A percentile compares a stretch with the other conserved stretches of the same genome.
phyloP scores from a whole-genome alignment of 2,797 vertebrate species.

The Intellagama lesueurii region DNA sequence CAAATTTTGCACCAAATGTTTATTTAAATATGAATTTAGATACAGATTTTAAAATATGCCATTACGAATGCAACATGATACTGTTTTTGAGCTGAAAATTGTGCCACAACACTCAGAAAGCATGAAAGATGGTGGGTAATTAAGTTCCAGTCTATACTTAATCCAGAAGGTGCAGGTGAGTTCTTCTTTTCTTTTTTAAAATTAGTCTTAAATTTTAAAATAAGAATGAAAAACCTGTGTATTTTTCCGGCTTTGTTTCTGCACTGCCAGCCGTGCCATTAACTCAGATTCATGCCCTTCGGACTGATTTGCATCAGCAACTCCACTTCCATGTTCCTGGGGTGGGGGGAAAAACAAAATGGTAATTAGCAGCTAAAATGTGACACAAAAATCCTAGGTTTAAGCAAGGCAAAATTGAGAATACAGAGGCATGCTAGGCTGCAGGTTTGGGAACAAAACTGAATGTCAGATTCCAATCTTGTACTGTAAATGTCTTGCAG shows the following conservation, averaged over 20 bases:
- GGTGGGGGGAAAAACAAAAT: not conserved
- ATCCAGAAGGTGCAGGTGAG: not conserved
- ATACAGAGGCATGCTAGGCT: not conserved
- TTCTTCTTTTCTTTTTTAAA: not conserved
- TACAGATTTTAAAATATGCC: not conserved
- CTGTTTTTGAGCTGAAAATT: not conserved
- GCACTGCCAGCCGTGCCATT: constrained; percentile 86
- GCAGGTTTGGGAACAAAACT: not conserved
- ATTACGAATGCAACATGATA: not conserved
- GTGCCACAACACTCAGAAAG: not conserved
- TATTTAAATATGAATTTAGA: not conserved
- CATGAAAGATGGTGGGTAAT: not conserved
- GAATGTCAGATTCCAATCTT: not conserved
- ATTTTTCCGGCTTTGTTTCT: constrained; percentile 83
- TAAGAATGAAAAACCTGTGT: constrained; percentile 85
- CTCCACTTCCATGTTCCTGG: constrained; percentile 91
- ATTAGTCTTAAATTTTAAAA: not conserved
- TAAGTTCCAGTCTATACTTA: not conserved
- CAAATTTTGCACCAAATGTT: not conserved
- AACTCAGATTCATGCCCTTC: constrained; percentile 92
- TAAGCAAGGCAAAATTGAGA: not conserved
- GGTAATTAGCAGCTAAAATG: not conserved
- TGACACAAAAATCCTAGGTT: constrained; percentile 15
- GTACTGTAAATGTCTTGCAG: not conserved
- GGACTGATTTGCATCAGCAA: constrained; percentile 91